These are phyloP conservation scores for Nesometra sesokonis DNA, from an alignment of 35 echinoderm and acorn worm genomes.

Conservation along the genomic window DNA sequence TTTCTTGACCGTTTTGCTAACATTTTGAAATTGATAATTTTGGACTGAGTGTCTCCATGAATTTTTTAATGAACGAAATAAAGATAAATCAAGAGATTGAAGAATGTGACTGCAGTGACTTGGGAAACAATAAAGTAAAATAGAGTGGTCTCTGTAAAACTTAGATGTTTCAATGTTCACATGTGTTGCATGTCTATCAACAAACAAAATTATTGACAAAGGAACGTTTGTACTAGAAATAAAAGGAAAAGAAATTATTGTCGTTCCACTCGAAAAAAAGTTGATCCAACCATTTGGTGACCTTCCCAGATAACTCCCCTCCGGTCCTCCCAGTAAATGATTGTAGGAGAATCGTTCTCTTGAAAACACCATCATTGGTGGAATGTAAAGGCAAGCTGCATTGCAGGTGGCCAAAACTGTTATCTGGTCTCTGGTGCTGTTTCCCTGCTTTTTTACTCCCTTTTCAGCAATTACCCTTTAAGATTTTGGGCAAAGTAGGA, in stretches of 20 bases:
- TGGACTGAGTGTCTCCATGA: conserved; percentile 31
- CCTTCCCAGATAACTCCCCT: conserved; percentile 23
- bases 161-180: background rate
- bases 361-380: conserved; percentile 30
- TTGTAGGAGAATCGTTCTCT: conserved; percentile 35
- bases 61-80: conserved; percentile 48
- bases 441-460: too few relatives aligned
- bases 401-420: too few relatives aligned
- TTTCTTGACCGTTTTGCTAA: conserved; percentile 32
- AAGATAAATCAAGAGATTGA: conserved; percentile 50
- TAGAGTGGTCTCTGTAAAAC: conserved; percentile 18
- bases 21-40: conserved; percentile 26
- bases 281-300: conserved; percentile 39
- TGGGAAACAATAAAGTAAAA: conserved; percentile 45
- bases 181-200: background rate
- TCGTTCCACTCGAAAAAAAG: conserved; percentile 38
- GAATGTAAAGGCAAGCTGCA: background rate
- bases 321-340: conserved; percentile 20
- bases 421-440: too few relatives aligned
- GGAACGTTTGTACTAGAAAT: conserved; percentile 1
- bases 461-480: too few relatives aligned
- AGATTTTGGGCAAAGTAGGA: too few relatives aligned
- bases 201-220: conserved; percentile 19
- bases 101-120: conserved; percentile 45
- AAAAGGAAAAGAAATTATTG: conserved; percentile 25